phyloP scores from a whole-genome alignment of 2,113 vertebrate genomes.

The Propithecus coquereli region DNA sequence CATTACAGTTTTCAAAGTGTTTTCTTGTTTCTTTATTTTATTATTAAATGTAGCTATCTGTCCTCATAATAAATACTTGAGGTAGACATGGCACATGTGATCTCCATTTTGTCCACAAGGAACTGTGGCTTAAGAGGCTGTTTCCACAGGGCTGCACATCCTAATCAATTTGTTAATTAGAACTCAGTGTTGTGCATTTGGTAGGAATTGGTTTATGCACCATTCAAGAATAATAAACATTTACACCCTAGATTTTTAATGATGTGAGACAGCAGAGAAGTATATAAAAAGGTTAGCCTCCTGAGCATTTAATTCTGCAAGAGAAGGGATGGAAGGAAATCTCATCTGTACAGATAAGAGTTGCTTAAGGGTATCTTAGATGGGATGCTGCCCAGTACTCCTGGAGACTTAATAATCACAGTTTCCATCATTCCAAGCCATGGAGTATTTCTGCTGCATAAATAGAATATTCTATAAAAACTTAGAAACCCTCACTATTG shows the following conservation, averaged over 20 bases:
- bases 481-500: neutral
- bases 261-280: constrained; percentile 4
- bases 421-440: neutral
- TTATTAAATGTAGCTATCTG: neutral
- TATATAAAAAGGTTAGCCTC: neutral
- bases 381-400: neutral
- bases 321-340: neutral
- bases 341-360: neutral
- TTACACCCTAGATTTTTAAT: neutral
- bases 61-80: neutral
- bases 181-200: neutral
- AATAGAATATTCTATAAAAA: neutral
- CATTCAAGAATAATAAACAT: constrained; percentile 40
- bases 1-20: neutral
- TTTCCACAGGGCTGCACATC: neutral
- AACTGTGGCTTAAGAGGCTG: neutral
- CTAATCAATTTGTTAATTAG: neutral
- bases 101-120: neutral
- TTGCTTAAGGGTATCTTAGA: neutral
- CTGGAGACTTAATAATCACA: neutral
- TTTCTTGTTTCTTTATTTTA: neutral
- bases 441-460: neutral
- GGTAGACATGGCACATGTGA: rapidly evolving
- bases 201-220: neutral
- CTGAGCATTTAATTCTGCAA: neutral